Evolutionary conservation across 2,888 invertebrate species (phyloP).

Genomic region (Spatulosminthurus flaviceps): DNA sequence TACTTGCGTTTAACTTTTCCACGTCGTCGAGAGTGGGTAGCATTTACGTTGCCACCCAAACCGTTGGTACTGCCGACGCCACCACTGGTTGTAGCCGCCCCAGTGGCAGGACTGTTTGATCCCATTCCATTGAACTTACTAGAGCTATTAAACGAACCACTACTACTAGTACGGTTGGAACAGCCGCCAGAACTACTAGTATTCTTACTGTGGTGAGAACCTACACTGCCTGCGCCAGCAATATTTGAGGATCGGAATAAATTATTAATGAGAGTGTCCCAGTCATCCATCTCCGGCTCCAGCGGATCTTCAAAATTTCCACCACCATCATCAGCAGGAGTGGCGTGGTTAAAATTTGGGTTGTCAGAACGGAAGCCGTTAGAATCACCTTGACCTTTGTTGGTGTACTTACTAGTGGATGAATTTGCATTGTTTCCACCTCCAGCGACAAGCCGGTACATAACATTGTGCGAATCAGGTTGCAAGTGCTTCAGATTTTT

Average conservation of each 20-base stretch:
- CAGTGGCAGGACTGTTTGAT: background rate
- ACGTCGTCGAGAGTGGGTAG: constrained; percentile 47
- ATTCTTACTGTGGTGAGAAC: constrained; percentile 2
- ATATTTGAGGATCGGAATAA: constrained; percentile 54
- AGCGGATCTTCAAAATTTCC: constrained; percentile 24
- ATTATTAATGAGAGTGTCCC: constrained; percentile 61
- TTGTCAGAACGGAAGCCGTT: background rate
- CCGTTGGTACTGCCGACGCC: constrained; percentile 10
- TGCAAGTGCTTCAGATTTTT: constrained; percentile 81
- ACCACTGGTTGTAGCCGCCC: constrained; percentile 15
- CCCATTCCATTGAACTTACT: constrained; percentile 24
- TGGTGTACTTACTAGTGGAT: background rate
- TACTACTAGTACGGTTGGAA: background rate
- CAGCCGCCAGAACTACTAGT: background rate
- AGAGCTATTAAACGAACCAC: constrained; percentile 8
- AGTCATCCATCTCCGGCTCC: constrained; percentile 55
- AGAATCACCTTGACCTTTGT: background rate
- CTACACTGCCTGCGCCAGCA: constrained; percentile 33
- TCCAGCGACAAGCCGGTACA: constrained; percentile 50
- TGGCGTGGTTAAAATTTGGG: background rate
- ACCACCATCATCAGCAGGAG: background rate
- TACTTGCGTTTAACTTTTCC: constrained; percentile 60
- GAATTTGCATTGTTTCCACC: constrained; percentile 48
- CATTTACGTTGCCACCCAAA: background rate
- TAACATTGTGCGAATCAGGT: constrained; percentile 67